Conservation (phyloP, 2,888 invertebrate species). For the Lasioglossum malachurum region DNA sequence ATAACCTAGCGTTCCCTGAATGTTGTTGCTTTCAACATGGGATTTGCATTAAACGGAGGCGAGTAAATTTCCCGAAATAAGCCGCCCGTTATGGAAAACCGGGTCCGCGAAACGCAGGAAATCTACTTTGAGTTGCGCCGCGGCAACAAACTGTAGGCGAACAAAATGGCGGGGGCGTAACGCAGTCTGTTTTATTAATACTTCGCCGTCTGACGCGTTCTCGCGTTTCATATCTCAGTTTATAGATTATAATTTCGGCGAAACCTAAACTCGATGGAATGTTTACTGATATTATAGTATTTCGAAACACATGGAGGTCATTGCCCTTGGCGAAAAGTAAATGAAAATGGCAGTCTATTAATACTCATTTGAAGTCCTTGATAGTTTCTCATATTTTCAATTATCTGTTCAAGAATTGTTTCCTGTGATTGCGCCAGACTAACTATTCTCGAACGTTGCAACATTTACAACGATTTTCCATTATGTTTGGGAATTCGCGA, state of each 20-base stretch:
- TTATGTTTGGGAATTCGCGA: not conserved
- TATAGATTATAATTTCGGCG: not conserved
- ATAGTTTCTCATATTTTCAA: not conserved
- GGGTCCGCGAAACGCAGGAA: not conserved
- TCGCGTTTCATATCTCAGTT: not conserved
- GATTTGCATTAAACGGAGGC: conserved; percentile 16
- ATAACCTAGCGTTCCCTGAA: conserved; percentile 19
- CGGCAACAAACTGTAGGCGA: not conserved
- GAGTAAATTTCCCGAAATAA: conserved; percentile 30
- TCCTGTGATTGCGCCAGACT: not conserved
- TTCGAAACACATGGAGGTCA: not conserved
- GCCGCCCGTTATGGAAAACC: not conserved
- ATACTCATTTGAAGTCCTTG: not conserved
- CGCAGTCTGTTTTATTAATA: not conserved
- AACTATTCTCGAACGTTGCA: not conserved
- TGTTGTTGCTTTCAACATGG: conserved; percentile 28
- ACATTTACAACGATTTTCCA: not conserved
- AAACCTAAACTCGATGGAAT: not conserved
- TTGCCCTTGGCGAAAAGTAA: not conserved
- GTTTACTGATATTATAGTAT: not conserved
- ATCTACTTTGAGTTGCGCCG: conserved; percentile 1
- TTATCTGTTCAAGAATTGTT: not conserved
- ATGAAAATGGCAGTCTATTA: not conserved
- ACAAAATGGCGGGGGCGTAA: not conserved
- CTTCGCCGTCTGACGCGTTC: not conserved